Evolutionary conservation across 2,113 vertebrate genomes (phyloP).

Genomic region (Nothoprocta pentlandii): DNA sequence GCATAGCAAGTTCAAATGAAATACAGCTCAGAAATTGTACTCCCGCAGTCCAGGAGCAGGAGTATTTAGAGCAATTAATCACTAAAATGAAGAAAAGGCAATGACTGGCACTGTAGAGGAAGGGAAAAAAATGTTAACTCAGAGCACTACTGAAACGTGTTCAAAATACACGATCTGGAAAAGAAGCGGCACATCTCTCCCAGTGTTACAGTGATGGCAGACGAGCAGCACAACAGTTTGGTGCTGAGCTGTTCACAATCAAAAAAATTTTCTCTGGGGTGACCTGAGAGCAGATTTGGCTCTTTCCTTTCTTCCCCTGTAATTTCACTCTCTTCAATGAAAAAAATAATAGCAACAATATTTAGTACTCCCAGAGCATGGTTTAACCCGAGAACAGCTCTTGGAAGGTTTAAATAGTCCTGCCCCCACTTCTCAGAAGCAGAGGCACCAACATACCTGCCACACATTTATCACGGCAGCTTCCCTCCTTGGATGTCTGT

Average conservation of each 20-base stretch:
- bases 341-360: background rate
- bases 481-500: background rate
- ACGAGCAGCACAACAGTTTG: background rate
- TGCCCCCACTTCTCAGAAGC: background rate
- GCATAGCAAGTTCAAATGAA: conserved; percentile 64
- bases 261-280: conserved; percentile 14
- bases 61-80: conserved; percentile 82
- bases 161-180: conserved; percentile 62
- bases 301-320: background rate
- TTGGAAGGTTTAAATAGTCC: background rate
- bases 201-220: background rate
- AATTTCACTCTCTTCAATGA: background rate
- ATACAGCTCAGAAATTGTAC: conserved; percentile 56
- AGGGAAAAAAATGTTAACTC: conserved; percentile 60
- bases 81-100: conserved; percentile 76
- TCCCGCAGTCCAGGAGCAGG: conserved; percentile 63
- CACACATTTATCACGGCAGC: fast-evolving
- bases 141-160: conserved; percentile 69
- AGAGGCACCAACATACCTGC: background rate
- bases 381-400: conserved; percentile 3
- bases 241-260: conserved; percentile 12
- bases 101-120: conserved; percentile 67
- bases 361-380: background rate
- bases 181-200: conserved; percentile 21
- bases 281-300: background rate